phyloP scores from a whole-genome alignment of 2,113 vertebrate species.

The Chunga burmeisteri region DNA sequence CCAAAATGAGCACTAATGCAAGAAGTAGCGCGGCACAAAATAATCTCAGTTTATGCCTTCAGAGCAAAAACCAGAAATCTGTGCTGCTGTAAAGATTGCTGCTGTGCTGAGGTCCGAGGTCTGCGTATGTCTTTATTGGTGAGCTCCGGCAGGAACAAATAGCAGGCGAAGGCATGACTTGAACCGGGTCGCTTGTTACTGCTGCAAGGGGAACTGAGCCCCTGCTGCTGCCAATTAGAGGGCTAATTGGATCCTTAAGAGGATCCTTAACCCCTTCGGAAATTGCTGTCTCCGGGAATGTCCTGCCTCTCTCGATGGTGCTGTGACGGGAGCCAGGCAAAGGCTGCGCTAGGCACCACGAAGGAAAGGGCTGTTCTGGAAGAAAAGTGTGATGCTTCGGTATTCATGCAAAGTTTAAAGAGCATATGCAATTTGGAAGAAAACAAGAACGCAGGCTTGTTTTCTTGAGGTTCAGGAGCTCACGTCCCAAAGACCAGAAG shows the following conservation, averaged over 20 bases:
- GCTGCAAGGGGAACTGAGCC: slow-evolving; percentile 1
- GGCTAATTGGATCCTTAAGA: slow-evolving; percentile 36
- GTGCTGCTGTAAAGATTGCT: not conserved
- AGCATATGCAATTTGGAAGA: not conserved
- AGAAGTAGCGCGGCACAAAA: not conserved
- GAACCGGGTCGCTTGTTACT: not conserved
- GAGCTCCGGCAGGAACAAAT: not conserved
- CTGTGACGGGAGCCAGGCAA: not conserved
- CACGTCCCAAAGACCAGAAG: not conserved
- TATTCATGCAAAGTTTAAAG: not conserved
- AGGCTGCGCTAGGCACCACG: not conserved
- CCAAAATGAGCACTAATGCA: not conserved
- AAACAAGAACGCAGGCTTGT: not conserved
- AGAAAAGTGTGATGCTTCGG: not conserved
- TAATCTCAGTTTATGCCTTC: not conserved
- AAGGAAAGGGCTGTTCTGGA: not conserved
- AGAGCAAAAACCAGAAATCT: not conserved
- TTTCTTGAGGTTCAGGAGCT: not conserved
- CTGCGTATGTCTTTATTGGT: not conserved
- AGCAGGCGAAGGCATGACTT: not conserved
- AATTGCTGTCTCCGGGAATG: not conserved
- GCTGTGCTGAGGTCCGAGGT: not conserved
- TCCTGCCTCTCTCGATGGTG: not conserved
- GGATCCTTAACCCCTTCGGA: not conserved
- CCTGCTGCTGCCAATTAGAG: slow-evolving; percentile 28